Conservation (phyloP, 1,140 invertebrate genomes). For the Nautilus pompilius region DNA sequence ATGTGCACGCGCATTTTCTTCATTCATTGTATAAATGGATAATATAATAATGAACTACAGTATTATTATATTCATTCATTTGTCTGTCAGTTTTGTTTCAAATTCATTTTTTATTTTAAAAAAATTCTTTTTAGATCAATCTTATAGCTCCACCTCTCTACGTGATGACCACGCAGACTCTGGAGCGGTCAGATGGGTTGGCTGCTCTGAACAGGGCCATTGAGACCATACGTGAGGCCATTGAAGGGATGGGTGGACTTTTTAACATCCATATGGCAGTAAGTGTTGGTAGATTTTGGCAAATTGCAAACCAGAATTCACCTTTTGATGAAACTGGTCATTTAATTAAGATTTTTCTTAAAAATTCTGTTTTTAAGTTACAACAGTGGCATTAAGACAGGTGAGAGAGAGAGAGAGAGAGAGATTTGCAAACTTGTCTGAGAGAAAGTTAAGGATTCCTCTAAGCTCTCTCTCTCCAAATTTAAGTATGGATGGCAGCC, state of each 20-base stretch:
- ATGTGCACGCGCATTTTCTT: too few relatives aligned
- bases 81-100: too few relatives aligned
- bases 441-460: not conserved
- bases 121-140: conserved; percentile 76
- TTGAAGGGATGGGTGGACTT: conserved; percentile 80
- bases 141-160: conserved; percentile 97
- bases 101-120: too few relatives aligned
- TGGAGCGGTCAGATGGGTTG: conserved; percentile 91
- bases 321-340: not conserved
- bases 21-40: too few relatives aligned
- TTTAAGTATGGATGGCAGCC: too few relatives aligned
- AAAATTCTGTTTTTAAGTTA: not conserved
- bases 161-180: conserved; percentile 97
- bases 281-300: conserved; percentile 51
- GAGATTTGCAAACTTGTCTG: not conserved
- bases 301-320: not conserved
- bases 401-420: not conserved
- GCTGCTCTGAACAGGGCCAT: conserved; percentile 85
- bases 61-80: too few relatives aligned
- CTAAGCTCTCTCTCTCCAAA: not conserved
- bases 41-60: too few relatives aligned
- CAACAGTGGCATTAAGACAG: not conserved
- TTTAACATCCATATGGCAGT: conserved; percentile 95
- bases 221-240: conserved; percentile 80
- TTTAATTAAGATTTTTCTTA: not conserved